Percentiles rank a stretch among this genome's conserved stretches.
Conservation (phyloP, 2,113 vertebrate genomes). For the Oncorhynchus kisutch region DNA sequence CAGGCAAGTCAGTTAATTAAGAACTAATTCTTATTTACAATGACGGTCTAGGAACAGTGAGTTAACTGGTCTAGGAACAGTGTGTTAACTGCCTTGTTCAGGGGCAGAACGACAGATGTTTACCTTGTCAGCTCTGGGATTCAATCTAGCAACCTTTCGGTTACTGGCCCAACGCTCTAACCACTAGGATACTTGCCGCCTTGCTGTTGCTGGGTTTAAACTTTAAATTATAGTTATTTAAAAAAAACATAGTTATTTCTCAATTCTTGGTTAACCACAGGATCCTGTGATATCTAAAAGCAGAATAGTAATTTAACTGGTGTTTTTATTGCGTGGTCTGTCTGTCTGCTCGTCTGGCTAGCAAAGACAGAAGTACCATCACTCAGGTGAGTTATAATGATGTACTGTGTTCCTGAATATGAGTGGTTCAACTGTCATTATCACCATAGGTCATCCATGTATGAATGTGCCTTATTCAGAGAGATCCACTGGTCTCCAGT, state of each 20-base stretch:
- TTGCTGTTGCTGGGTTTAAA: no score
- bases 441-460: conserved; percentile 36
- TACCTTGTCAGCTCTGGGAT: no score
- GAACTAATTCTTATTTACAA: no score
- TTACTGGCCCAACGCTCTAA: background rate
- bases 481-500: conserved; percentile 7
- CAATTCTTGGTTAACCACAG: conserved; percentile 2
- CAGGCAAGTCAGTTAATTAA: background rate
- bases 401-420: conserved; percentile 43
- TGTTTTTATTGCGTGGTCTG: background rate
- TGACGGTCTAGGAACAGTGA: no score
- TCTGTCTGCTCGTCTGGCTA: background rate
- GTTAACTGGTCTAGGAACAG: no score
- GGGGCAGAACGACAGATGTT: no score
- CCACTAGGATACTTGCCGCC: no score
- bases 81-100: no score
- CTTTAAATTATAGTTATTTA: no score
- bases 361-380: conserved; percentile 9
- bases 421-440: conserved; percentile 43
- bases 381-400: conserved; percentile 14
- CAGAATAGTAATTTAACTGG: no score
- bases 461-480: conserved; percentile 37
- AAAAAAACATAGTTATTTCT: background rate
- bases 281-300: background rate
- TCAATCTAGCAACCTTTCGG: background rate